Evolutionary conservation across 2,113 vertebrate species (phyloP), one percentile per base, ranked within the genome.

Genomic region (Alosa alosa): DNA sequence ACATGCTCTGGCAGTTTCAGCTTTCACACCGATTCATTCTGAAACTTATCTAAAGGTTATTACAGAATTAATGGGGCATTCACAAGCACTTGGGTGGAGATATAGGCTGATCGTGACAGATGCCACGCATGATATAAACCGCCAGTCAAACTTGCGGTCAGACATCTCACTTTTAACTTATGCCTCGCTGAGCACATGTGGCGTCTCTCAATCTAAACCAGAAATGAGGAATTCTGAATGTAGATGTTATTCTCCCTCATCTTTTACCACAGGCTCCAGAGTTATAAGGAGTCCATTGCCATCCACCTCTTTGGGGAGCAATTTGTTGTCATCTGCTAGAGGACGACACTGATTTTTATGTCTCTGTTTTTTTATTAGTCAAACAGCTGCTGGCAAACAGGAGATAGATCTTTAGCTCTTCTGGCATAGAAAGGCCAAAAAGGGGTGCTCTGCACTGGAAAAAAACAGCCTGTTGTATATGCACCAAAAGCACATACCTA

Each of bases 351-450:
- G 39, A 81, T 82, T 84, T 55, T n/a, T 81, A 84, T 55, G 39
- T 82, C 82, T n/a, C 81, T 49, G 5, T 18, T 86, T 39, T 17
- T 82, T 50, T 82, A 78, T 83, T 64, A 72, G 60, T 45, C 84
- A 84, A 87, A 46, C 82, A 87, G 83, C 82, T 86, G 82, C 52
- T 83, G 72, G 83, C 50, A 81, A n/a, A 18, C 36, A 52, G 8
- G 72, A n/a, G 3, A 52, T 72, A 78, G 46, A 25, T 41, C 46
- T 88, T 88, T 87, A 89, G 83, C 88, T 83, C 82, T 84, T 86
- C 88, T 91, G 89, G 72, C 88, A 88, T 83, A 50, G 81, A 84
- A 72, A 41, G 18, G 45, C 72, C n/a, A 83, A 83, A 49, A 18
- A 57, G 49, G 83, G 78, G 86, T 86, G 25, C 81, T 49, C 15